A percentile compares a stretch with the other conserved stretches of the same genome.
Conservation (phyloP, 1,140 invertebrate genomes). For the Trichonephila clavata region DNA sequence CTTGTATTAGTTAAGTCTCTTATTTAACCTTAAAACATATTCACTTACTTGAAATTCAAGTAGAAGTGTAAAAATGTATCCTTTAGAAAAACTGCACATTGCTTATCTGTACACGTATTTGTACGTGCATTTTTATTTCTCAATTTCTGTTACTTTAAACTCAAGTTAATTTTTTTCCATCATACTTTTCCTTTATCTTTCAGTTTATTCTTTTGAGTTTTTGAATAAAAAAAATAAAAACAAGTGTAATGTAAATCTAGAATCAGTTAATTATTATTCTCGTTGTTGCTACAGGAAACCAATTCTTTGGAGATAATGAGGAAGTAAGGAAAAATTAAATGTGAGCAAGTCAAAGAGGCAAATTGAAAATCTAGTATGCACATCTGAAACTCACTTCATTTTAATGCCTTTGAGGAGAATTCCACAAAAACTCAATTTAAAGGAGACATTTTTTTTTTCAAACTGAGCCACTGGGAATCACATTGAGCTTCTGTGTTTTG, state of each 20-base stretch:
- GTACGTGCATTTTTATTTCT: background rate
- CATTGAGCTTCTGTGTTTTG: background rate
- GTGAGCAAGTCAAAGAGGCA: slow-evolving; percentile 15
- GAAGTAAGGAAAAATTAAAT: slow-evolving; percentile 17
- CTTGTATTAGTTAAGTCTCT: background rate
- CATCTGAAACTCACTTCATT: background rate
- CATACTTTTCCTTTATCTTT: background rate
- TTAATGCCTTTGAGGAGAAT: slow-evolving; percentile 14
- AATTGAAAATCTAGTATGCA: slow-evolving; percentile 16
- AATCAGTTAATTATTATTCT: slow-evolving; percentile 46
- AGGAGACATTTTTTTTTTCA: background rate
- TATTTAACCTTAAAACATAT: background rate
- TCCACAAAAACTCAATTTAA: background rate
- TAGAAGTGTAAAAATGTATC: background rate
- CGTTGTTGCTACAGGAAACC: slow-evolving; percentile 21
- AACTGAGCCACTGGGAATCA: background rate
- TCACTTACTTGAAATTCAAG: slow-evolving; percentile 32
- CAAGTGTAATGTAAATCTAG: slow-evolving; percentile 1
- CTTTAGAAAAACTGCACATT: background rate
- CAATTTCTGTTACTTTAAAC: background rate
- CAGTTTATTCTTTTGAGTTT: background rate
- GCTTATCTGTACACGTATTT: background rate
- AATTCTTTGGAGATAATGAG: slow-evolving; percentile 22
- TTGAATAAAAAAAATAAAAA: background rate
- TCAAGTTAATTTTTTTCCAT: background rate